These are phyloP conservation scores for Struthio camelus DNA, from an alignment of 2,113 vertebrate species.

Conservation along the genomic window DNA sequence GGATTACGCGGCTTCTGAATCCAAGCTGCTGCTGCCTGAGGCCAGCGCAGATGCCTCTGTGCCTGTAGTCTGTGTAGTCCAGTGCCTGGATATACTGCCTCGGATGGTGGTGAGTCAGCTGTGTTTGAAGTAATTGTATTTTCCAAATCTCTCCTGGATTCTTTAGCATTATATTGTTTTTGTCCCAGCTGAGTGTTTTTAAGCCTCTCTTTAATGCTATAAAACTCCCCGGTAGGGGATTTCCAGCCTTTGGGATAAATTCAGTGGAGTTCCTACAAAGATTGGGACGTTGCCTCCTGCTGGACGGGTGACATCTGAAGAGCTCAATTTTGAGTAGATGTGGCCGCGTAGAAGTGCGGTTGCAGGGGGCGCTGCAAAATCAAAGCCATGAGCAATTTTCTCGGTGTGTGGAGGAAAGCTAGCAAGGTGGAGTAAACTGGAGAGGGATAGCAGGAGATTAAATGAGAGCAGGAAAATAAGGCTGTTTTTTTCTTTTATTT, in stretches of 20 bases:
- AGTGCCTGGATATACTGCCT: not conserved
- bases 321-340: not conserved
- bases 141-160: not conserved
- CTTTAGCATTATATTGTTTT: not conserved
- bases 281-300: not conserved
- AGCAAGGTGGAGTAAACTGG: not conserved
- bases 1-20: not conserved
- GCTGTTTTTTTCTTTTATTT: not conserved
- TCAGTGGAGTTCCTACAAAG: not conserved
- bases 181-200: not conserved
- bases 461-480: not conserved
- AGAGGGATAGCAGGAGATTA: not conserved
- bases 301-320: not conserved
- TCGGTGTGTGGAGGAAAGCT: not conserved
- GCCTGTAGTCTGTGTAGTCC: not conserved
- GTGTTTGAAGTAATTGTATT: not conserved
- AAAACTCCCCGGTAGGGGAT: not conserved
- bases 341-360: not conserved
- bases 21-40: not conserved
- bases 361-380: not conserved
- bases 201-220: not conserved
- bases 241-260: not conserved
- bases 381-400: not conserved
- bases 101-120: not conserved
- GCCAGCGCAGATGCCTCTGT: not conserved